Base-by-base conservation (phyloP, 2,113 vertebrate species). In the Coturnix japonica region DNA sequence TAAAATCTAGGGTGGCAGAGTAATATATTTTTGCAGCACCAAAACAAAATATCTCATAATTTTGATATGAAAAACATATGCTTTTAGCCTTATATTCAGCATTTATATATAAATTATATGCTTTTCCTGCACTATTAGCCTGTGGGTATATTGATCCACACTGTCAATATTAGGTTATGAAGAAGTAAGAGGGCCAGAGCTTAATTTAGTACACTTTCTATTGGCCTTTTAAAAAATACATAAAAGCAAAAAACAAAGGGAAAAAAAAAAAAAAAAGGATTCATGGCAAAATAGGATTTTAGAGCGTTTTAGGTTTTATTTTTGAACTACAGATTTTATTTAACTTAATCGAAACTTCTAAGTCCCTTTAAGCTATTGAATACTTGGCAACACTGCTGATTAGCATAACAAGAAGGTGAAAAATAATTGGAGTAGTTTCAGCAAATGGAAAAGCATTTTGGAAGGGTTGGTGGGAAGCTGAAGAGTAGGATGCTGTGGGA, bases 251-350 rank as follows among this genome's bases (percentile, higher is more conserved):
- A 51, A 35, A 49, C 12, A 16, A 5, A 53, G 4, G 37, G 39
- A 41, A 41, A 41, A 16, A 54, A 9, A 8, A 15, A 6, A 2
- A 5, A 74, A 37, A 41, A 57, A 7, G 2, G n/a, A 43, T 79
- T 85, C 5, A 20, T 65, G 41, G n/a, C 25, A 73, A 53, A 90
- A 56, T 44, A 44, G 35, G 54, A 22, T 51, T 54, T 39, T 28
- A 23, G 69, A 7, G 47, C 39, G 43, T 74, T 95, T 85, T 77
- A 64, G n/a, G 4, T 35, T 77, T 75, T 94, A n/a, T 63, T 87
- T 92, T 89, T 85, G 46, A 92, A 43, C 64, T 85, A 47, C 20
- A 46, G 46, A 4, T 94, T 92, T 92, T 91, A 73, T 89, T 79
- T 7, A 43, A 85, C 51, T 81, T 91, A 37, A 43, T 46, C 49